Percentiles rank a stretch among this genome's conserved stretches.
Evolutionary conservation across 2,797 vertebrate genomes (phyloP).

Genomic region (Myotis vivesi): DNA sequence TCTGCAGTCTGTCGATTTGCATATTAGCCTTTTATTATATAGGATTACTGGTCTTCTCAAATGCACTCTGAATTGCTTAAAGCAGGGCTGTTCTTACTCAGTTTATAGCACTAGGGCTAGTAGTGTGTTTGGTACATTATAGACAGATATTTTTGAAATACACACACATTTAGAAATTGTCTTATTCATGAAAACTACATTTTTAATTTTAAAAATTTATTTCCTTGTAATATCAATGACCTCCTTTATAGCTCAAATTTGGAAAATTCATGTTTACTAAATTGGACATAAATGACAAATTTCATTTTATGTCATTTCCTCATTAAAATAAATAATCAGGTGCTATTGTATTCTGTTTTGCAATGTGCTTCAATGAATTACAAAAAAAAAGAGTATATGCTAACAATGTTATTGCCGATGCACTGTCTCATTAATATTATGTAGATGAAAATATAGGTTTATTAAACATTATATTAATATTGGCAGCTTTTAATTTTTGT

Average conservation of each 20-base stretch:
- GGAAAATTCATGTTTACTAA: background rate
- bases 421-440: background rate
- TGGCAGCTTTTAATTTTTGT: constrained; percentile 24
- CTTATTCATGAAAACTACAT: background rate
- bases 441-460: background rate
- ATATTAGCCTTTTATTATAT: too few relatives aligned
- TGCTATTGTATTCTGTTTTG: background rate
- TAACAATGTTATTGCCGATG: background rate
- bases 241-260: background rate
- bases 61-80: background rate
- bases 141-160: background rate
- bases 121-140: background rate
- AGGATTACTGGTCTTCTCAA: background rate
- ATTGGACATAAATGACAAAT: background rate
- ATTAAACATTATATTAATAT: background rate
- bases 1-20: too few relatives aligned
- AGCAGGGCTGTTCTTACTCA: background rate
- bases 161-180: constrained; percentile 14
- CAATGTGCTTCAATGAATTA: background rate
- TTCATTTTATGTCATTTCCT: background rate
- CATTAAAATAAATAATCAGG: background rate
- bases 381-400: background rate
- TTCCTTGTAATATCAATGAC: background rate
- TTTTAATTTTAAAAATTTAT: background rate
- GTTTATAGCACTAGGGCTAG: background rate